Base-by-base conservation (phyloP, 2,888 invertebrate species). In the Drosophila hamatofila region DNA sequence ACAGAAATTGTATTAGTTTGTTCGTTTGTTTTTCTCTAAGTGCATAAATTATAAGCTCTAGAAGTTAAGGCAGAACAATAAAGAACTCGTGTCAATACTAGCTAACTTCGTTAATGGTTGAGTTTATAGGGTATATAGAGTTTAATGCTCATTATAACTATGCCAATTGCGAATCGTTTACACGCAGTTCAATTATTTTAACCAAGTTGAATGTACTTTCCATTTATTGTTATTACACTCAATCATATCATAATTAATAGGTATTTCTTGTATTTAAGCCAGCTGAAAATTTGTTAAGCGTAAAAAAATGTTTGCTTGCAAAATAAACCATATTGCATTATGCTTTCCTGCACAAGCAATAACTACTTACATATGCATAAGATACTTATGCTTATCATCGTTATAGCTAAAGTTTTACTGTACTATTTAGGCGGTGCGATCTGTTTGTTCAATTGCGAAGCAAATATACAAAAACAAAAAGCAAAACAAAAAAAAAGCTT, bases 281-380 rank as follows among this genome's bases (percentile, higher is more conserved):
- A 41, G 23, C 33, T n/a, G 7, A 54, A 33, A 64, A 52, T 67
- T 52, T 52, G 64, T 78, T 81, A 78, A 81, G 80, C 78, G 67
- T 74, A 78, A 74, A 67, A 68, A 64, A 66, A 35, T 46, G 16
- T 57, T 71, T 71, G 70, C 81, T 86, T 86, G 71, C 84, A 66
- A 86, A 84, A 84, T 87, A 81, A 81, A 89, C 25, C 42, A 35
- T 69, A 71, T 66, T 81, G 81, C 66, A 72, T 49, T 72, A 64
- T 67, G 68, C 70, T 63, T 81, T 73, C 70, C 69, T 65, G 49
- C 23, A 37, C 37, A n/a, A 66, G 49, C 67, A 52, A 49, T 56
- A 62, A 51, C 41, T 66, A 49, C 56, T 56, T 69, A 65, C 52
- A 64, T 64, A 61, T 60, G 59, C 59, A 57, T 61, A 37, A 67